Base-by-base conservation (phyloP, 2,113 vertebrate genomes). In the Leptocoma aspasia region DNA sequence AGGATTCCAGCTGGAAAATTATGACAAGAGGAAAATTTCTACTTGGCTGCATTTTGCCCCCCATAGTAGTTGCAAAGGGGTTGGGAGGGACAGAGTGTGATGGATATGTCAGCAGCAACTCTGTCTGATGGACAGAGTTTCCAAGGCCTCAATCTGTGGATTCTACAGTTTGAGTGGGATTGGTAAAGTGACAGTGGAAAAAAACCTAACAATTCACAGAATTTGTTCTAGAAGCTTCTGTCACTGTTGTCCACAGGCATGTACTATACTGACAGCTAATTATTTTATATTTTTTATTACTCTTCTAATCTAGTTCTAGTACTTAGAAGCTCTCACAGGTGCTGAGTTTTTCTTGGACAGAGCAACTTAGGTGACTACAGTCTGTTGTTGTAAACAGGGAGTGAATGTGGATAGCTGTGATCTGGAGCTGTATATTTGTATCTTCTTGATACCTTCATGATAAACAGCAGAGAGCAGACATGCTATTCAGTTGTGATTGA, bases 1-100 rank as follows among this genome's bases (percentile, higher is more conserved):
- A 65, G 65, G 56, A 63, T 87, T 47, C 45, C 76, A 93, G 90
- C 45, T 97, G 92, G 87, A 85, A 96, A 78, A 63, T 94, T 85
- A 72, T 10, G 14, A 78, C 16, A 60, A 52, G 41, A 68, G 44
- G 70, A 65, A 75, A 45, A 85, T 56, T 53, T 78, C 53, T 89
- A 28, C 54, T 69, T 78, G 37, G 33, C 56, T 45, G 33, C n/a
- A 7, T 81, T 75, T n/a, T 18, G 10, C 27, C 22, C 5, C 15
- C 26, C 5, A 4, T 26, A 39, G 69, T 81, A 35, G 27, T 16
- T 70, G 49, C 30, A 69, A n/a, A 71, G 54, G 70, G n/a, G 5
- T 78, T 73, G 37, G 77, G 61, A 91, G 50, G 84, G 59, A 31
- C 76, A 56, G 18, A 91, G 44, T 30, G 2, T 69, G 60, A 39